Percentiles rank a stretch among this genome's conserved stretches.
Evolutionary conservation across 2,888 invertebrate species (phyloP).

Genomic region (Bombylius discolor): DNA sequence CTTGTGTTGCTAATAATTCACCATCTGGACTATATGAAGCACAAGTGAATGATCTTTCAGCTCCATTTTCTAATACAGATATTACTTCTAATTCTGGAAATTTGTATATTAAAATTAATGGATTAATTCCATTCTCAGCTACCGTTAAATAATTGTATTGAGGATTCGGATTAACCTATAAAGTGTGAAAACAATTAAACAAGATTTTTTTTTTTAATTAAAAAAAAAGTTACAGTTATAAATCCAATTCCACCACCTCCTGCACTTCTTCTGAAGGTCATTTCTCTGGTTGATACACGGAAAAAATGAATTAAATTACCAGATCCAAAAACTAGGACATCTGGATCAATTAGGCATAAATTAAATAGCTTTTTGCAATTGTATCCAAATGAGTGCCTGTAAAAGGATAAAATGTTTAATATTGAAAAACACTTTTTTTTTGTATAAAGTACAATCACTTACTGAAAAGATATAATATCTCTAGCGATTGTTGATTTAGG

Average conservation of each 20-base stretch:
- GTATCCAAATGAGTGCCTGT: slow-evolving; percentile 75
- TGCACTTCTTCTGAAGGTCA: slow-evolving; percentile 58
- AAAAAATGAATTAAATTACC: slow-evolving; percentile 73
- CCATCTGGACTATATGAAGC: slow-evolving; percentile 72
- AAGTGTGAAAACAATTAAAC: slow-evolving; percentile 3
- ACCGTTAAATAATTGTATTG: slow-evolving; percentile 57
- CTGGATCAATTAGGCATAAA: slow-evolving; percentile 58
- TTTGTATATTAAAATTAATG: slow-evolving; percentile 67
- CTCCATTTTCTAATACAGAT: slow-evolving; percentile 63
- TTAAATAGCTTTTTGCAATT: slow-evolving; percentile 72
- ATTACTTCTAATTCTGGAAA: slow-evolving; percentile 70
- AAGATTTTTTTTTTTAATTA: neutral
- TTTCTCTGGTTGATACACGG: slow-evolving; percentile 48
- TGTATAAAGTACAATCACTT: slow-evolving; percentile 15
- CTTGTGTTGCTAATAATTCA: slow-evolving; percentile 52
- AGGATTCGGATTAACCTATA: slow-evolving; percentile 50
- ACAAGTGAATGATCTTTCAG: slow-evolving; percentile 55
- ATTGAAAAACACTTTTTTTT: neutral
- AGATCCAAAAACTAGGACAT: slow-evolving; percentile 63
- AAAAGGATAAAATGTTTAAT: slow-evolving; percentile 10
- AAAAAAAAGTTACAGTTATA: slow-evolving; percentile 45
- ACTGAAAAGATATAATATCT: slow-evolving; percentile 8
- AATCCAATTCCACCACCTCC: slow-evolving; percentile 73
- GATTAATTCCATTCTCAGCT: slow-evolving; percentile 64
- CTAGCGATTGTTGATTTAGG: slow-evolving; percentile 1